phyloP scores from a whole-genome alignment of 35 echinoderm and acorn worm genomes.

The Amphiura filiformis region DNA sequence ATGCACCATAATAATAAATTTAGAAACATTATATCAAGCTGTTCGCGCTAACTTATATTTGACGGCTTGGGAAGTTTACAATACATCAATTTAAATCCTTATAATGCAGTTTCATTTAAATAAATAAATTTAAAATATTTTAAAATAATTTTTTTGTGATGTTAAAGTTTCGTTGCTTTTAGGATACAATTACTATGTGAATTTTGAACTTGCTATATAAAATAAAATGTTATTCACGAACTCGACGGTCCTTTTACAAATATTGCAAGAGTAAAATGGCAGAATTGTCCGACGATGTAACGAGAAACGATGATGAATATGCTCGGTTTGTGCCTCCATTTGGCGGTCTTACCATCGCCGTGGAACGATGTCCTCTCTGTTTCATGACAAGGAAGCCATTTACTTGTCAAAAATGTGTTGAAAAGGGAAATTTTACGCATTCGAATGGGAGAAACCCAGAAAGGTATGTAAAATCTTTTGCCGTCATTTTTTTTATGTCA shows the following conservation, averaged over 20 bases:
- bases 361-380: constrained; percentile 52
- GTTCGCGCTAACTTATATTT: too few relatives aligned
- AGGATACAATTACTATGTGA: too few relatives aligned
- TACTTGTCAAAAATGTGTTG: constrained; percentile 50
- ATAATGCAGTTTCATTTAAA: too few relatives aligned
- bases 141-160: too few relatives aligned
- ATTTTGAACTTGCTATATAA: too few relatives aligned
- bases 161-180: too few relatives aligned
- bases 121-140: too few relatives aligned
- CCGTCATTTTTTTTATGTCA: background rate
- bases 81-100: too few relatives aligned
- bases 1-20: background rate
- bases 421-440: constrained; percentile 54
- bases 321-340: constrained; percentile 15
- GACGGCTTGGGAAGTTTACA: too few relatives aligned
- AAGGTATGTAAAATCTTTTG: background rate
- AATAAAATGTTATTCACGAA: too few relatives aligned
- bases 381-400: constrained; percentile 32
- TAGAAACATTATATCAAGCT: too few relatives aligned
- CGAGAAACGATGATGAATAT: constrained; percentile 40
- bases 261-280: background rate
- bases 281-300: background rate
- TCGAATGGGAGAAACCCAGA: constrained; percentile 25
- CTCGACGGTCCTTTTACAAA: too few relatives aligned
- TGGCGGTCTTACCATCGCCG: constrained; percentile 42